Conservation (phyloP, 2,888 invertebrate genomes). For the Allophyes oxyacanthae region DNA sequence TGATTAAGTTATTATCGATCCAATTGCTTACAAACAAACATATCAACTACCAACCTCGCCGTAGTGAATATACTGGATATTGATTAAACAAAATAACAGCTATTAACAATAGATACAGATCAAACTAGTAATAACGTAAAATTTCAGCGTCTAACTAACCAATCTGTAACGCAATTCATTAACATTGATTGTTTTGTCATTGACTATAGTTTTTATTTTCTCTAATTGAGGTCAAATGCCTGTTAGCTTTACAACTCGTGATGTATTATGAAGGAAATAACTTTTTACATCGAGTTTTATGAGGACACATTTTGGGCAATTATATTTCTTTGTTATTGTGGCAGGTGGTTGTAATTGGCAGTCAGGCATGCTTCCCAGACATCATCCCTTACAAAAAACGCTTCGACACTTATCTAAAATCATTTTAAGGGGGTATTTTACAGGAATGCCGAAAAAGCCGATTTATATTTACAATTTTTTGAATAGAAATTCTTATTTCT, state of each 20-base stretch:
- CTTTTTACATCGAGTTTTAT: constrained; percentile 65
- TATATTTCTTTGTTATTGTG: background rate
- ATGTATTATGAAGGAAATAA: constrained; percentile 69
- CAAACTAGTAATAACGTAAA: constrained; percentile 37
- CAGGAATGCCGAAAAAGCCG: too few relatives aligned
- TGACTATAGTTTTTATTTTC: constrained; percentile 79
- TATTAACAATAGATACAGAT: constrained; percentile 27
- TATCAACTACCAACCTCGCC: constrained; percentile 12
- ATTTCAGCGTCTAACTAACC: constrained; percentile 50
- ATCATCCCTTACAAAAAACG: too few relatives aligned
- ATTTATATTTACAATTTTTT: too few relatives aligned
- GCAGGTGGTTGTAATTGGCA: too few relatives aligned
- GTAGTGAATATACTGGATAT: constrained; percentile 19
- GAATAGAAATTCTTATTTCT: too few relatives aligned
- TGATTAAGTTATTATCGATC: constrained; percentile 12
- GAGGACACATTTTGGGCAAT: constrained; percentile 39
- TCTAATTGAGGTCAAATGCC: constrained; percentile 82
- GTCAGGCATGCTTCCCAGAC: too few relatives aligned
- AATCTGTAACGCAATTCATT: constrained; percentile 75
- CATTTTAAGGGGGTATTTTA: too few relatives aligned
- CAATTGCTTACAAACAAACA: constrained; percentile 13
- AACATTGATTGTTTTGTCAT: constrained; percentile 83
- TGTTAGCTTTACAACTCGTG: constrained; percentile 73
- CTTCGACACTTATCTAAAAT: too few relatives aligned
- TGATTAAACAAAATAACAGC: constrained; percentile 38